A percentile compares a stretch with the other conserved stretches of the same genome.
These are phyloP conservation scores for Latrodectus geometricus DNA, from an alignment of 1,140 invertebrate genomes.

Conservation along the genomic window DNA sequence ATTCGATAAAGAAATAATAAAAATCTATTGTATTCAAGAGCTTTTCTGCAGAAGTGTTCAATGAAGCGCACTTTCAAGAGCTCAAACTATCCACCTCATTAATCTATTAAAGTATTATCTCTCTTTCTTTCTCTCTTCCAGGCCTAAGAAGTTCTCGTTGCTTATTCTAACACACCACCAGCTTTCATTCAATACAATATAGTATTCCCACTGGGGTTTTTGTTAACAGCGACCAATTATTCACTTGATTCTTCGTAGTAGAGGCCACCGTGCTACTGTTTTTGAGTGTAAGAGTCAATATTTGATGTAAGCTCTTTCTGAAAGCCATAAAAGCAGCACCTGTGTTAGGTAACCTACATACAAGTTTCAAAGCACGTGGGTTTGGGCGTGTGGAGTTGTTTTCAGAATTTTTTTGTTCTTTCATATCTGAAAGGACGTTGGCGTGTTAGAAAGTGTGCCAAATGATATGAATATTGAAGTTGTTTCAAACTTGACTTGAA, in stretches of 20 bases:
- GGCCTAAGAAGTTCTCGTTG: neutral
- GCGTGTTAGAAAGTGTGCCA: too few species aligned
- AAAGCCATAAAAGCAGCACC: conserved; percentile 18
- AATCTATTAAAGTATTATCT: too few species aligned
- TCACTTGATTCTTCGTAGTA: conserved; percentile 36
- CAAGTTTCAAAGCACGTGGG: neutral
- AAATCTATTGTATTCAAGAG: too few species aligned
- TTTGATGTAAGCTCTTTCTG: conserved; percentile 31
- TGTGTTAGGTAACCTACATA: conserved; percentile 37
- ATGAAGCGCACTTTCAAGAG: too few species aligned
- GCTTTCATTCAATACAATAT: too few species aligned
- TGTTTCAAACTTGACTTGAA: neutral
- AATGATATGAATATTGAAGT: too few species aligned
- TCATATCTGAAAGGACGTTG: neutral
- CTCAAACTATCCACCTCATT: too few species aligned
- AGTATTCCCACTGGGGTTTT: too few species aligned
- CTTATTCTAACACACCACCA: too few species aligned
- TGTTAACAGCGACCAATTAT: conserved; percentile 46
- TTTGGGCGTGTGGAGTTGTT: neutral
- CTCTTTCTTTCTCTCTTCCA: neutral
- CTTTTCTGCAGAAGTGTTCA: too few species aligned
- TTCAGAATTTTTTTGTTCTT: neutral
- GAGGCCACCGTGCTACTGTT: conserved; percentile 26
- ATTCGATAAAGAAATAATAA: too few species aligned
- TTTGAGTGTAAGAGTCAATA: conserved; percentile 49